Evolutionary conservation across 1,140 invertebrate genomes (phyloP), one percentile per base, ranked within the genome.

Genomic region (Phortica variegata): DNA sequence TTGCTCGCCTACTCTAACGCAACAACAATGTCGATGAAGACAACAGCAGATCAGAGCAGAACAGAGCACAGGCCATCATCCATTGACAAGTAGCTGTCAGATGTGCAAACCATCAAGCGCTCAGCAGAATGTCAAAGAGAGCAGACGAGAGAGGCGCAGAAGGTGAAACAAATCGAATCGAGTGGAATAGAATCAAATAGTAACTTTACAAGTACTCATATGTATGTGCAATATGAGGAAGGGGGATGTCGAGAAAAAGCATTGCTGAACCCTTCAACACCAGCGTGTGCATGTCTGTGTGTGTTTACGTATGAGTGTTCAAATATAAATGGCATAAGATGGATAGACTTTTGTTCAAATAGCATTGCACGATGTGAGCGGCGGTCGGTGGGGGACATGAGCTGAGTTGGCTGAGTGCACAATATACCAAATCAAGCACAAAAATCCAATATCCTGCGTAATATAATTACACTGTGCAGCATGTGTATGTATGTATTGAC

Each of bases 61-160:
- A n/a, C n/a, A n/a, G n/a, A n/a, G n/a, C n/a, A n/a, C n/a, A n/a
- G n/a, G n/a, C n/a, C n/a, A n/a, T n/a, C n/a, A n/a, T n/a, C n/a
- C 57, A 63, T 68, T 68, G 63, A 68, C 63, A 68, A 68, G 63
- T 68, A 58, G 60, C 60, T 68, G 63, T 68, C 63, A 68, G 57
- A 61, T 47, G 29, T 18, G 42, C 39, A 26, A 18, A 18, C n/a
- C 31, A 42, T 3, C 13, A 16, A 7, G 13, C 4, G 32, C 43
- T 17, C 12, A 21, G 2, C 47, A 42, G 31, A 36, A 56, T 40
- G 47, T 33, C 40, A 47, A 51, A 55, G 4, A 17, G 31, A 15
- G 19, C 41, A 39, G 37, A 51, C 45, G 32, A 48, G n/a, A 38
- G 49, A 50, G 50, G 52, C 52, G 49, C 49, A n/a, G n/a, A n/a